Conservation (phyloP, 2,113 vertebrate genomes). For the Colossoma macropomum region DNA sequence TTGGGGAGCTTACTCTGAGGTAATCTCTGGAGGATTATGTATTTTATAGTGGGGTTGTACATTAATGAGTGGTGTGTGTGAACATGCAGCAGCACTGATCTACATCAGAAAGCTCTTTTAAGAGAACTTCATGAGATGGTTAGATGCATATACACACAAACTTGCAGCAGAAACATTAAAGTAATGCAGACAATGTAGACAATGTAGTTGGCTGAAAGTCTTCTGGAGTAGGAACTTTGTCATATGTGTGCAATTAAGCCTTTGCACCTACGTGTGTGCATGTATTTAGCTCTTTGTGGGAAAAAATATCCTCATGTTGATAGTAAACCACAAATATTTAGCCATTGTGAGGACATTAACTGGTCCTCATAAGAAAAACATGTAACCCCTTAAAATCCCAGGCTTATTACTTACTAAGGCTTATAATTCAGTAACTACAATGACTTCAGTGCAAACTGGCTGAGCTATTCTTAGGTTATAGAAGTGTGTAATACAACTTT, state of each 20-base stretch:
- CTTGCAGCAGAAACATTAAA: slow-evolving; percentile 54
- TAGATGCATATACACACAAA: not conserved
- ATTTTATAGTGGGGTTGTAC: slow-evolving; percentile 59
- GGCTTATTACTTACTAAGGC: too few relatives aligned
- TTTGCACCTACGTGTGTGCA: slow-evolving; percentile 50
- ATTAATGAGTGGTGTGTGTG: slow-evolving; percentile 67
- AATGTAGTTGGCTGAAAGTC: not conserved
- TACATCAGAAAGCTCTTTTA: slow-evolving; percentile 44
- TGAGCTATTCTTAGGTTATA: too few relatives aligned
- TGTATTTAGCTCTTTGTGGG: not conserved
- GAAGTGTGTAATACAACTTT: too few relatives aligned
- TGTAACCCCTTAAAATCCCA: too few relatives aligned
- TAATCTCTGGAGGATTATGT: slow-evolving; percentile 71
- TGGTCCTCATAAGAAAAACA: too few relatives aligned
- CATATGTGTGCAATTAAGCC: slow-evolving; percentile 11
- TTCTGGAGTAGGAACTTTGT: slow-evolving; percentile 9
- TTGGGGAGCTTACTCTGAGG: slow-evolving; percentile 58
- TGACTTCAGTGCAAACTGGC: too few relatives aligned
- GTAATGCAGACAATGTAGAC: slow-evolving; percentile 23
- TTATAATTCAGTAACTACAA: too few relatives aligned
- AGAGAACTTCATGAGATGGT: slow-evolving; percentile 44
- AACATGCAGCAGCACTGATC: slow-evolving; percentile 50
- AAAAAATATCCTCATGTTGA: not conserved
- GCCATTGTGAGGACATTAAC: not conserved
- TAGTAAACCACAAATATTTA: not conserved